Conservation (phyloP, 2,888 invertebrate genomes). For the Temnothorax rugatulus region DNA sequence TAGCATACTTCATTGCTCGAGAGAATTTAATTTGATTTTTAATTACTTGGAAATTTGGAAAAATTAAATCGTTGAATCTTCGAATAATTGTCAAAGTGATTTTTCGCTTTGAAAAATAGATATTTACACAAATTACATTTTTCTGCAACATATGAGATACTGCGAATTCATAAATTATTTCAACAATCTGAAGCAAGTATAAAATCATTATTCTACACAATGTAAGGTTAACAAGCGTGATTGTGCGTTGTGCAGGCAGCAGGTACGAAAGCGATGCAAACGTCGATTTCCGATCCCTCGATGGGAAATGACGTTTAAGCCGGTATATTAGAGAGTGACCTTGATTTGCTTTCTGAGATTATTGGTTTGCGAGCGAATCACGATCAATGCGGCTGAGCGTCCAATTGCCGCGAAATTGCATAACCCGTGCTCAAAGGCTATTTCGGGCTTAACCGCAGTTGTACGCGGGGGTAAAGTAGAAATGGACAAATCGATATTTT, state of each 20-base stretch:
- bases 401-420: constrained; percentile 51
- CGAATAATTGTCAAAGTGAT: neutral
- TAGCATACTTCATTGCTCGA: neutral
- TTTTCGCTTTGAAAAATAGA: neutral
- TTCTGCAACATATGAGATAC: neutral
- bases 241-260: neutral
- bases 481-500: constrained; percentile 35
- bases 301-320: constrained; percentile 10
- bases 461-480: neutral
- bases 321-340: constrained; percentile 16
- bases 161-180: neutral
- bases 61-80: neutral
- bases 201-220: neutral
- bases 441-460: constrained; percentile 19
- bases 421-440: constrained; percentile 40
- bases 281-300: constrained; percentile 25
- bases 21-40: neutral
- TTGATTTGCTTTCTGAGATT: constrained; percentile 44
- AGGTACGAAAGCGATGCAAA: neutral
- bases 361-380: constrained; percentile 23
- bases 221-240: neutral
- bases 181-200: neutral
- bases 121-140: neutral
- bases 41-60: neutral
- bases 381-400: constrained; percentile 38